Base-by-base conservation (phyloP, 2,113 vertebrate species). In the Hoplias malabaricus region DNA sequence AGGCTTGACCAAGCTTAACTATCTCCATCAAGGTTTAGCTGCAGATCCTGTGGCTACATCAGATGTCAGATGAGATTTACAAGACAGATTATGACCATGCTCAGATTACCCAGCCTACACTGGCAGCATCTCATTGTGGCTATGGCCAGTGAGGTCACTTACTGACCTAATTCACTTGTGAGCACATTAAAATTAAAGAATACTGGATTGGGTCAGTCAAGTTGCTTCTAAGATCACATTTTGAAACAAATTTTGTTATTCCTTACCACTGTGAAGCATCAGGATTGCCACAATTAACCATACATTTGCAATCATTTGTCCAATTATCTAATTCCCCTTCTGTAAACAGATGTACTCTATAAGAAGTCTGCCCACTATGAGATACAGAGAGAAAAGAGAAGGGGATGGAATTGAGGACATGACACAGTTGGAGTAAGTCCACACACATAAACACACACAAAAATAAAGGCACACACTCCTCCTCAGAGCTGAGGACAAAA, bases 341-440 rank as follows among this genome's bases (percentile, higher is more conserved):
- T 78, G 50, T 38, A 62, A 65, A 43, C 82, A 99, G 98, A 96
- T 99, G 93, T 96, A 94, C 86, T 93, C 94, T 0, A 88, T 96
- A 79, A 89, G 94, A 78, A 95, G 92, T 85, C 90, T 96, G 86
- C 94, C 95, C 0, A 91, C 93, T 0, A 8, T 91, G 77, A 77
- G 89, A 62, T 90, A 93, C 86, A 89, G 91, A 11, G 90, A 92
- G 59, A 90, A 93, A 38, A 80, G 79, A 69, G 91, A 90, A 86
- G 93, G 93, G 3, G 93, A 95, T 0, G 95, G 95, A 11, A 90
- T 95, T 90, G 97, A 98, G 84, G 97, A 99, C 89, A 93, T 99
- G 95, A 98, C 95, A 2, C 96, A 97, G 83, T 87, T 99, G 83
- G 94, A 96, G 97, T 99, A 90, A 96, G 96, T 92, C 65, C 43